These are phyloP conservation scores for Drosophila leonis DNA, from an alignment of 2,888 invertebrate species.

Conservation along the genomic window DNA sequence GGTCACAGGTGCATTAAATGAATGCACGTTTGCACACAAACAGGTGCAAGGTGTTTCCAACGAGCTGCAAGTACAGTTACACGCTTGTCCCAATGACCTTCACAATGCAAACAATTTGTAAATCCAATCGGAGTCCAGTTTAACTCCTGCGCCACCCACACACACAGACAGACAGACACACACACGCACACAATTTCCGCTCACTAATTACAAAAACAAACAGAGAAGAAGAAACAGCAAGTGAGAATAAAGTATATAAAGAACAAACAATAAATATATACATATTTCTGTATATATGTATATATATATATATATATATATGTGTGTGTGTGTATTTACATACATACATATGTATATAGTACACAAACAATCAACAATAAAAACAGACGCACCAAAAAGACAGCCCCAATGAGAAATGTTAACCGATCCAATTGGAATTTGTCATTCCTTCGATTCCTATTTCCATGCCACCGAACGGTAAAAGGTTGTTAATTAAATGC, in stretches of 20 bases:
- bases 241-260: conserved; percentile 39
- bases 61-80: background rate
- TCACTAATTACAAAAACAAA: conserved; percentile 70
- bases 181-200: conserved; percentile 51
- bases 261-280: conserved; percentile 38
- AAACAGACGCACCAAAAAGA: conserved; percentile 21
- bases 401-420: conserved; percentile 24
- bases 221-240: conserved; percentile 23
- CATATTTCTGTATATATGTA: background rate
- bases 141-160: conserved; percentile 1
- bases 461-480: background rate
- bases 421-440: conserved; percentile 25
- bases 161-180: conserved; percentile 21
- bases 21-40: background rate
- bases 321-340: background rate
- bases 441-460: background rate
- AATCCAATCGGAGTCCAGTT: conserved; percentile 2
- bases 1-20: conserved; percentile 37
- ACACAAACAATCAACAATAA: conserved; percentile 32
- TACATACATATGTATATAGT: background rate
- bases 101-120: conserved; percentile 3
- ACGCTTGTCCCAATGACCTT: conserved; percentile 19
- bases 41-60: background rate
- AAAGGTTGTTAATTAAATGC: conserved; percentile 16
- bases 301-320: background rate